phyloP scores from a whole-genome alignment of 2,888 invertebrate species.

The Drosophila infuscata region DNA sequence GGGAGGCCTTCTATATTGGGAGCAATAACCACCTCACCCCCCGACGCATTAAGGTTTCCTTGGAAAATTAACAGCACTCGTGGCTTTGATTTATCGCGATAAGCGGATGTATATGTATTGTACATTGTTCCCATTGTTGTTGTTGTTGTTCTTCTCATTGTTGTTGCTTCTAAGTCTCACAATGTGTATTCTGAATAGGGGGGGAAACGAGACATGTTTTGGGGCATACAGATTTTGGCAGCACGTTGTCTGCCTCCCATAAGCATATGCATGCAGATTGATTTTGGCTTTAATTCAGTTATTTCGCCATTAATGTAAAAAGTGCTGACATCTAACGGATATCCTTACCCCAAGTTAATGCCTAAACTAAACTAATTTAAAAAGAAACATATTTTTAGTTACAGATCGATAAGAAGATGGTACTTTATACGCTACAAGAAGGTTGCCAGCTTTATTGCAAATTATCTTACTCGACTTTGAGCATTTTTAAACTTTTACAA shows the following conservation, averaged over 20 bases:
- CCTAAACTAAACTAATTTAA: background rate
- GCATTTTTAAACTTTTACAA: background rate
- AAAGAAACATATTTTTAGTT: background rate
- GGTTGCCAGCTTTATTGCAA: background rate
- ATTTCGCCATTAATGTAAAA: slow-evolving; percentile 49
- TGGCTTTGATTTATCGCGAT: slow-evolving; percentile 79
- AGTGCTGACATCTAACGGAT: slow-evolving; percentile 10
- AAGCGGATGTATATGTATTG: slow-evolving; percentile 62
- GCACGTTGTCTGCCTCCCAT: slow-evolving; percentile 39
- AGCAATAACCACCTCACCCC: slow-evolving; percentile 2
- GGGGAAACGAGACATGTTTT: background rate
- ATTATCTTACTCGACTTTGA: background rate
- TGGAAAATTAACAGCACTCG: slow-evolving; percentile 80
- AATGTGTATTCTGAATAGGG: slow-evolving; percentile 28
- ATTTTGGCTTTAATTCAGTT: slow-evolving; percentile 69
- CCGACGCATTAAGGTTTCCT: slow-evolving; percentile 57
- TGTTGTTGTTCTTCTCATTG: slow-evolving; percentile 29
- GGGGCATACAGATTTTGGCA: slow-evolving; percentile 38
- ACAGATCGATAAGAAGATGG: background rate
- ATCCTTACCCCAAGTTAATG: background rate
- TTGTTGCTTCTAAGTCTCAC: slow-evolving; percentile 14
- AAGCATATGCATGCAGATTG: slow-evolving; percentile 71
- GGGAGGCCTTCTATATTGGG: slow-evolving; percentile 47
- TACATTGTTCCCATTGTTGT: slow-evolving; percentile 43
- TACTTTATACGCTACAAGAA: background rate